Evolutionary conservation across 2,888 invertebrate genomes (phyloP).

Genomic region (Caenorhabditis imperialis): DNA sequence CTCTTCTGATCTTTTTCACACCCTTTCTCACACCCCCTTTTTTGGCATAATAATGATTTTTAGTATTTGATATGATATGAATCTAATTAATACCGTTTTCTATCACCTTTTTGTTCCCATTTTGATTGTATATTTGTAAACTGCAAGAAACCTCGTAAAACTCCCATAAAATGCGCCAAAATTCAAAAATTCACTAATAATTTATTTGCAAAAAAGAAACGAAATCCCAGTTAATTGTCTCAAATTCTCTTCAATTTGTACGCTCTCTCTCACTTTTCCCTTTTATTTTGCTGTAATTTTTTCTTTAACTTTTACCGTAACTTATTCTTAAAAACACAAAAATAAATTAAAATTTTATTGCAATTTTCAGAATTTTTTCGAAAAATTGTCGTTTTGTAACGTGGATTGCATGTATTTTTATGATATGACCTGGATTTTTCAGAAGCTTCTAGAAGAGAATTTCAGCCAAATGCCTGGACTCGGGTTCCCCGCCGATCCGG

Average conservation of each 20-base stretch:
- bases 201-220: constrained; percentile 8
- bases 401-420: constrained; percentile 22
- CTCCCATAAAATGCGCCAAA: constrained; percentile 13
- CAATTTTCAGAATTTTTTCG: no score
- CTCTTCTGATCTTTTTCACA: constrained; percentile 28
- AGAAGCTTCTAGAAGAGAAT: background rate
- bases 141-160: background rate
- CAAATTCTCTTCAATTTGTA: background rate
- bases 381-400: constrained; percentile 29
- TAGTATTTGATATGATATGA: background rate
- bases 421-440: background rate
- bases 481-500: constrained; percentile 54
- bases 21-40: background rate
- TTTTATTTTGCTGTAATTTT: background rate
- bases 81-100: background rate
- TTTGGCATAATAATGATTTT: background rate
- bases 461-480: constrained; percentile 10
- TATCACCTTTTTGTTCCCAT: background rate
- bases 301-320: constrained; percentile 18
- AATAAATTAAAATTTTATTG: constrained; percentile 11
- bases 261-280: constrained; percentile 5
- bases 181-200: constrained; percentile 4
- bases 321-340: constrained; percentile 12
- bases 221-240: constrained; percentile 21
- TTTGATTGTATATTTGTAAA: constrained; percentile 27